Evolutionary conservation across 2,888 invertebrate genomes (phyloP), one percentile per base, ranked within the genome.

Genomic region (Chesias legatella): DNA sequence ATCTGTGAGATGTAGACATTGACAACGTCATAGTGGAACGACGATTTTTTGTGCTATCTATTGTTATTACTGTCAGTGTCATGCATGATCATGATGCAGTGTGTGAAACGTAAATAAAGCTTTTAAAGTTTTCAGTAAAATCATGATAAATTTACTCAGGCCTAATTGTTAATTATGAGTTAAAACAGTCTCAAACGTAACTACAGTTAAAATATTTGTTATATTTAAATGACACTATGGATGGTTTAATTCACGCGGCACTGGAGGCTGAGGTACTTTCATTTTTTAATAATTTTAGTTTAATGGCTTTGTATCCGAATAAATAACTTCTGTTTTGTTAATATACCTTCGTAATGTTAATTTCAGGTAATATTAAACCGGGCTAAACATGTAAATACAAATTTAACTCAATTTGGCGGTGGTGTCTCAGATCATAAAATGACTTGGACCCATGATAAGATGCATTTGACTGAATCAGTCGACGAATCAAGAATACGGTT

Each of bases 241-340:
- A 88, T 88, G 86, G 86, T 83, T 86, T 88, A 86, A 85, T 86
- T 85, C 86, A 88, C 85, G 85, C 88, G 83, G 86, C 88, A 88
- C 81, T 85, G 81, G 88, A 88, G 82, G 88, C 88, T 76, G 85
- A 88, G 88, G 88, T 83, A 79, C 71, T 75, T 72, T 58, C 56
- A 60, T 73, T 70, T 74, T 76, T 76, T 69, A 65, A 67, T 57
- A 67, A 56, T 63, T 61, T 58, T 56, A 61, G 55, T 20, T 63
- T 55, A 57, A 42, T 58, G 53, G 58, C 50, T 45, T 57, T 51
- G 59, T 52, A 47, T 55, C 45, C 21, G 39, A 33, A 30, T 43
- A 29, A 37, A 37, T 29, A 41, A 21, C 10, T 32, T 13, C n/a
- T 10, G n/a, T 10, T 38, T 28, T 44, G 24, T 21, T 1, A 3